These are phyloP conservation scores for Formica exsecta DNA, from an alignment of 1,140 invertebrate genomes.

Conservation along the genomic window DNA sequence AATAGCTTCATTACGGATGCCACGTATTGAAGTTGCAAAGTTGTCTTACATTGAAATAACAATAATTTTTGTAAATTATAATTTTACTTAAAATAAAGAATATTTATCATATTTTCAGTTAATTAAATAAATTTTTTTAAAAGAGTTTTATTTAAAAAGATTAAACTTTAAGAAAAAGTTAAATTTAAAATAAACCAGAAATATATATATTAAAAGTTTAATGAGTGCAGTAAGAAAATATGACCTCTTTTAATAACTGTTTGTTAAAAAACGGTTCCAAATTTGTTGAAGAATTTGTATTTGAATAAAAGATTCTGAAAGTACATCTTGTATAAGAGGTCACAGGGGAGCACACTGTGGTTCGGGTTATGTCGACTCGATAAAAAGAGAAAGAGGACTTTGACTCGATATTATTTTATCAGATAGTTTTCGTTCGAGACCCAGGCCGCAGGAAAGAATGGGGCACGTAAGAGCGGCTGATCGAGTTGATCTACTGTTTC, in stretches of 20 bases:
- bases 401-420: conserved; percentile 68
- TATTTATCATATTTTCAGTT: not conserved
- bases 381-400: conserved; percentile 52
- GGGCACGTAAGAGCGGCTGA: conserved; percentile 54
- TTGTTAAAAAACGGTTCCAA: not conserved
- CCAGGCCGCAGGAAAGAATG: conserved; percentile 35
- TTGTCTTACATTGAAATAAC: not conserved
- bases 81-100: not conserved
- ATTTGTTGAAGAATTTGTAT: conserved; percentile 37
- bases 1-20: not conserved
- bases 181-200: not conserved
- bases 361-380: conserved; percentile 29
- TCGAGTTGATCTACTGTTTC: conserved; percentile 70
- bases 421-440: conserved; percentile 58
- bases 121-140: not conserved
- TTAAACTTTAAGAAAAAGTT: not conserved
- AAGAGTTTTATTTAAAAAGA: too few species aligned
- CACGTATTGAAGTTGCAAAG: not conserved
- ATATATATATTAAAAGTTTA: not conserved
- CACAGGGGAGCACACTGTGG: conserved; percentile 25
- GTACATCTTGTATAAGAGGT: conserved; percentile 35
- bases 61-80: not conserved
- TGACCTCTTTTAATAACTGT: not conserved
- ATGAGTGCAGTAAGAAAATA: not conserved
- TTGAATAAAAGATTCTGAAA: conserved; percentile 33